These are phyloP conservation scores for Pecten maximus DNA, from an alignment of 2,888 invertebrate genomes.

Conservation along the genomic window DNA sequence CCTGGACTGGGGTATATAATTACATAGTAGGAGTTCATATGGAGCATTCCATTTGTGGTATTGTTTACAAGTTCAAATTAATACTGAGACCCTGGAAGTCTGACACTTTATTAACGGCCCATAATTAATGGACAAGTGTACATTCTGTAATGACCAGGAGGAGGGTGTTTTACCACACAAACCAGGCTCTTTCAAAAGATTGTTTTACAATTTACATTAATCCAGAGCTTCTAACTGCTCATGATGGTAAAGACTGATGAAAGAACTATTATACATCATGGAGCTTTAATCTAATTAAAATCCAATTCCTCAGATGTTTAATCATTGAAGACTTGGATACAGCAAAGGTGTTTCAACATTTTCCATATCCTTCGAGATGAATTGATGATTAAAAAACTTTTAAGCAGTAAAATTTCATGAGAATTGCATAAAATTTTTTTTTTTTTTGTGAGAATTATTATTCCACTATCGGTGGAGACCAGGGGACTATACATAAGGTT, in stretches of 20 bases:
- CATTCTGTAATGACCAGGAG: background rate
- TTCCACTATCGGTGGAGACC: too few species aligned
- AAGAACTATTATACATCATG: too few species aligned
- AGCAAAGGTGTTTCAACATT: too few species aligned
- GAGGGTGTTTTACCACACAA: background rate
- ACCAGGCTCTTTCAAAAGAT: background rate
- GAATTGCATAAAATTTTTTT: too few species aligned
- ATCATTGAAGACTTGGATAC: too few species aligned
- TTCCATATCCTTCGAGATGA: too few species aligned
- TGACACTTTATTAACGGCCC: background rate
- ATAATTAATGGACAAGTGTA: background rate
- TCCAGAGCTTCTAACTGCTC: background rate
- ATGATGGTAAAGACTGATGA: background rate
- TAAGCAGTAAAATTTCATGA: too few species aligned
- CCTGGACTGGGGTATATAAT: background rate
- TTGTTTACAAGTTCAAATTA: constrained; percentile 27
- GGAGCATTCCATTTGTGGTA: background rate
- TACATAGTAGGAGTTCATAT: background rate
- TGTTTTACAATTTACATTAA: background rate
- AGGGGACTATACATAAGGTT: too few species aligned
- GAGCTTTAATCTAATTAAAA: too few species aligned
- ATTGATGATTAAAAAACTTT: too few species aligned
- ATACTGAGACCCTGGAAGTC: background rate
- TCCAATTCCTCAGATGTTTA: too few species aligned
- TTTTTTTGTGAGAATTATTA: too few species aligned